Conservation (phyloP, 53 echinoderm and acorn worm species). For the Crossaster papposus region DNA sequence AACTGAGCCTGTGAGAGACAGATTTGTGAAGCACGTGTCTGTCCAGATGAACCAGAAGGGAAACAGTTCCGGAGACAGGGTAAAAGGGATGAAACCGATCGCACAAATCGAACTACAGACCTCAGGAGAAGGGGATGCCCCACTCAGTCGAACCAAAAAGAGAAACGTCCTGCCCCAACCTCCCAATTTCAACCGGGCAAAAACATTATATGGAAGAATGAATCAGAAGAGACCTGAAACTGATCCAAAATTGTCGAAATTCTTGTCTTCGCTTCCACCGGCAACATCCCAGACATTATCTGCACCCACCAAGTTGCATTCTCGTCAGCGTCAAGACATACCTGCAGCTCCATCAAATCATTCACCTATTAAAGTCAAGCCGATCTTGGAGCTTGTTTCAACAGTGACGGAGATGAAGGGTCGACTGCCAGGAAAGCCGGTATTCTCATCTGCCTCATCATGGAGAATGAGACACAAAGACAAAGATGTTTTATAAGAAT, state of each 20-base stretch:
- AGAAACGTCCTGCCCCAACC: constrained; percentile 52
- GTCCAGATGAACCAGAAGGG: constrained; percentile 55
- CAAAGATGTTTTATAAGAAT: constrained; percentile 9
- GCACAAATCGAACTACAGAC: constrained; percentile 17
- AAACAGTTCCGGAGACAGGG: constrained; percentile 33
- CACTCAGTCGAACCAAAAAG: constrained; percentile 2
- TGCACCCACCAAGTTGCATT: background rate
- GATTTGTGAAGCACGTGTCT: constrained; percentile 60
- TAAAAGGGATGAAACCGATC: constrained; percentile 15
- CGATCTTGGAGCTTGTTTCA: constrained; percentile 5
- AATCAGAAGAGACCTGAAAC: constrained; percentile 23
- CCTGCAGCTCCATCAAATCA: constrained; percentile 9
- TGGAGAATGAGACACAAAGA: constrained; percentile 68
- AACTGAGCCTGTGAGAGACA: background rate
- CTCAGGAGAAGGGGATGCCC: constrained; percentile 4
- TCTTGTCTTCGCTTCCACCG: constrained; percentile 35
- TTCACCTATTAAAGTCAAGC: constrained; percentile 10
- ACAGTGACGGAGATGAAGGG: background rate
- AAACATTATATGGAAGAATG: constrained; percentile 51
- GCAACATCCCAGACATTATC: constrained; percentile 33
- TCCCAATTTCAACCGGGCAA: constrained; percentile 56
- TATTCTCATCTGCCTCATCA: constrained; percentile 82
- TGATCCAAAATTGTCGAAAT: constrained; percentile 23
- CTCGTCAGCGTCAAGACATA: background rate
- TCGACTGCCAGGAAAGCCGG: constrained; percentile 56